Base-by-base conservation (phyloP, 2,888 invertebrate species). In the Drosophila affinis region DNA sequence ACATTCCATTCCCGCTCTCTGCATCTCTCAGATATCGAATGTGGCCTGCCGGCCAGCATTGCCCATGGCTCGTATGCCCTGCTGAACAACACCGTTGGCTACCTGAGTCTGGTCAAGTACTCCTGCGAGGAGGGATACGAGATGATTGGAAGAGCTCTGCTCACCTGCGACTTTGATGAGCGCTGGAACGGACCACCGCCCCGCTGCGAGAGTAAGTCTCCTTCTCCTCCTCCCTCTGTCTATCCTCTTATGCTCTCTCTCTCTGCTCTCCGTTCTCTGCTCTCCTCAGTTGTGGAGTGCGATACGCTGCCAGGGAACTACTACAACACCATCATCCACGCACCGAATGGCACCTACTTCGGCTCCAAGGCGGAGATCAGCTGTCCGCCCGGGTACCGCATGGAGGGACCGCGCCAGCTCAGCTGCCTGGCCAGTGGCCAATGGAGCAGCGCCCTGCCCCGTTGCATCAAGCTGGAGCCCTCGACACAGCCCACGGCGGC, bases 171-270 rank as follows among this genome's bases (percentile, higher is more conserved):
- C 91, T 96, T 97, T 80, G 98, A 98, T 86, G 97, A 97, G 91
- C 94, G 97, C 58, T 98, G 98, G 98, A 97, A 98, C 88, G 98
- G 98, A 51, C 98, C 98, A 3, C 98, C 98, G 56, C 98, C 98
- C 0, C 93, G 95, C 81, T 98, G 98, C 91, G 97, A 97, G 91
- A 94, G 96, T 96, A 90, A 93, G 93, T 92, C 21, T 3, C 21
- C 21, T 21, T 21, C 21, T 3, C 0, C 46, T n/a, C 3, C n/a
- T 14, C 5, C 18, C 4, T 32, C 1, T 12, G 12, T 1, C 1
- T 12, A 0, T 21, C 2, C 14, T 39, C 39, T n/a, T 14, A 39
- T 39, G 39, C n/a, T 39, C 51, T 32, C 24, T 3, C 21, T 18
- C 17, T 3, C 24, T 14, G 21, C 59, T 14, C 4, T 12, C 1